Conservation (phyloP, 2,888 invertebrate genomes). For the Pristionchus entomophagus region DNA sequence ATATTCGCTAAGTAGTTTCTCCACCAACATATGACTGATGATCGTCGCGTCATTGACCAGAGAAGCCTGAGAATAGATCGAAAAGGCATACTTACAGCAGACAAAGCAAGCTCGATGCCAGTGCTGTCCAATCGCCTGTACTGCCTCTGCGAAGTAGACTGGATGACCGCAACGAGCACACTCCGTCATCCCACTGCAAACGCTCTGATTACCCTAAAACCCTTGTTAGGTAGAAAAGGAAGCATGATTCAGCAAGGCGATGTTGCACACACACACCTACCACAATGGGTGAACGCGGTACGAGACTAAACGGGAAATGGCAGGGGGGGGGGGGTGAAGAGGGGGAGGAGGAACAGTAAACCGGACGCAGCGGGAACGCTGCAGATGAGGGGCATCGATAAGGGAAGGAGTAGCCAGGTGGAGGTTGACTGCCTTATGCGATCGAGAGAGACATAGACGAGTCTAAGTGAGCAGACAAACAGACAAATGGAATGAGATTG, state of each 20-base stretch:
- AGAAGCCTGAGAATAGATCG: too few species aligned
- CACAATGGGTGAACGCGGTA: neutral
- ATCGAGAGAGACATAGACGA: neutral
- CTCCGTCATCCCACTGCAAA: neutral
- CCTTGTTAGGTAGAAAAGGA: neutral
- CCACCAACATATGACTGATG: too few species aligned
- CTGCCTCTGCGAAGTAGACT: slow-evolving; percentile 80
- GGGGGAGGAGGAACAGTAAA: neutral
- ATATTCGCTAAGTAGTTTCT: too few species aligned
- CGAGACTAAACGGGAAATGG: slow-evolving; percentile 22
- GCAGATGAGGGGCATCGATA: neutral
- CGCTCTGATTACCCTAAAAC: too few species aligned
- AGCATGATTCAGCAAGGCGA: neutral
- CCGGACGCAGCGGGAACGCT: neutral
- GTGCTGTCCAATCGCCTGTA: slow-evolving; percentile 78
- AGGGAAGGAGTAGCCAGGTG: neutral
- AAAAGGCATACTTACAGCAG: slow-evolving; percentile 76
- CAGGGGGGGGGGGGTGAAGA: neutral
- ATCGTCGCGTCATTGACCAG: too few species aligned
- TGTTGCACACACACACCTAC: neutral
- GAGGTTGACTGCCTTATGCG: neutral
- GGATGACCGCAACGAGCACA: slow-evolving; percentile 78
- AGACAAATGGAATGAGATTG: slow-evolving; percentile 28
- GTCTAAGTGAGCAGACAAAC: slow-evolving; percentile 29
- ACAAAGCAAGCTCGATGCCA: slow-evolving; percentile 80